Percentiles rank a stretch among this genome's conserved stretches.
These are phyloP conservation scores for Drosophila ambigua DNA, from an alignment of 1,140 invertebrate species.

Conservation along the genomic window DNA sequence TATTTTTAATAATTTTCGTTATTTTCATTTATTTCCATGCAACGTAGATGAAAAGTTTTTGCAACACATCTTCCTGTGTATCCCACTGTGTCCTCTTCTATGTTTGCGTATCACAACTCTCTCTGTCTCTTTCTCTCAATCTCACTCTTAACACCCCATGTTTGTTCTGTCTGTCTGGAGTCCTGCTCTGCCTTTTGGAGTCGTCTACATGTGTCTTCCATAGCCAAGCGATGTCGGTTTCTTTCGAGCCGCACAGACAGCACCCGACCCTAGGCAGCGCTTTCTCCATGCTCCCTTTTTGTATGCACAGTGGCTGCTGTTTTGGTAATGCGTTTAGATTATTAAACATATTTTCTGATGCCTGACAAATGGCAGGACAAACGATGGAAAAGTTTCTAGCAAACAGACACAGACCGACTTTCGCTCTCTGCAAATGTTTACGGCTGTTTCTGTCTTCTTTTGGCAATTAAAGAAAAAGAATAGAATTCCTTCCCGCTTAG, in stretches of 20 bases:
- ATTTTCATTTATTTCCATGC: no score
- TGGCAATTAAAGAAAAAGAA: conserved; percentile 42
- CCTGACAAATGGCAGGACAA: conserved; percentile 55
- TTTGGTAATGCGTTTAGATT: conserved; percentile 74
- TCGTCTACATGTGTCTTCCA: conserved; percentile 56
- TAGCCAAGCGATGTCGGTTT: conserved; percentile 12
- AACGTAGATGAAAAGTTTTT: no score
- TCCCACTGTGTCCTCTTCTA: conserved; percentile 28
- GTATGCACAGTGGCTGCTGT: conserved; percentile 59
- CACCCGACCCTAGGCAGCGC: conserved; percentile 1
- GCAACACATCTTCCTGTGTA: neutral
- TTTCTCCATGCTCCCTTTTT: conserved; percentile 22
- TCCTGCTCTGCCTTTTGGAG: conserved; percentile 37
- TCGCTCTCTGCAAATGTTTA: conserved; percentile 12
- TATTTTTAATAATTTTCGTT: no score
- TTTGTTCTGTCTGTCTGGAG: conserved; percentile 52
- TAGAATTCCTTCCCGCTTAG: neutral
- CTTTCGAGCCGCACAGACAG: conserved; percentile 17
- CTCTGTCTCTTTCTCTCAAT: conserved; percentile 19
- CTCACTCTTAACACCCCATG: conserved; percentile 29
- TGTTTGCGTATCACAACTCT: conserved; percentile 1
- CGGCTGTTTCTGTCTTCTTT: conserved; percentile 19
- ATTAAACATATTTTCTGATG: conserved; percentile 76
- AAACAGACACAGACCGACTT: neutral
- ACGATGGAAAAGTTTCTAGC: conserved; percentile 21